phyloP scores from a whole-genome alignment of 2,113 vertebrate species.

The Triplophysa siluroides region DNA sequence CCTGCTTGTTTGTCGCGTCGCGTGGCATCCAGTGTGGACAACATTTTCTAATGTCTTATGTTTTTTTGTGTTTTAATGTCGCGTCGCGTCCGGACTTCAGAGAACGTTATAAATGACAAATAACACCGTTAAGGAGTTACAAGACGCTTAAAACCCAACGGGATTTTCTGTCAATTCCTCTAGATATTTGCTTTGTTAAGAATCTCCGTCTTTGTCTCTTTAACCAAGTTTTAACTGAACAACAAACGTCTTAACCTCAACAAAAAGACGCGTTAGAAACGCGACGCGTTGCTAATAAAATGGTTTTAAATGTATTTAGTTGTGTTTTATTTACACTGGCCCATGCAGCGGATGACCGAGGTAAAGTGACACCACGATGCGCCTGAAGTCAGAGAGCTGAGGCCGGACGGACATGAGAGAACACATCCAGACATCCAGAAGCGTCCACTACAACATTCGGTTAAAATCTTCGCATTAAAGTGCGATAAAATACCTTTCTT shows the following conservation, averaged over 20 bases:
- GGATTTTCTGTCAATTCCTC: too few relatives aligned
- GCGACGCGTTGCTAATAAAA: neutral
- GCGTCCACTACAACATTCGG: too few relatives aligned
- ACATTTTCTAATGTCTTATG: too few relatives aligned
- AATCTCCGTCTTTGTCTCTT: too few relatives aligned
- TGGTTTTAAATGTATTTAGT: neutral
- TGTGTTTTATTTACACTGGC: neutral
- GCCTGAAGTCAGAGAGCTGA: neutral
- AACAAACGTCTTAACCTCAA: neutral
- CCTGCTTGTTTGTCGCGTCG: too few relatives aligned
- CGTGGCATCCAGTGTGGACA: too few relatives aligned
- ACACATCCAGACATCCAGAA: neutral
- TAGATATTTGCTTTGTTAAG: too few relatives aligned
- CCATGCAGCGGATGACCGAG: neutral
- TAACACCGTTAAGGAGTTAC: too few relatives aligned
- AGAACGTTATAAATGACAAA: too few relatives aligned
- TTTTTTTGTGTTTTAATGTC: too few relatives aligned
- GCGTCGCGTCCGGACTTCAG: too few relatives aligned
- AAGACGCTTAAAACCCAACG: too few relatives aligned
- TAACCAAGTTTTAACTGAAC: neutral
- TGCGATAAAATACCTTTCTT: slow-evolving; percentile 49
- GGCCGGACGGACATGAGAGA: neutral
- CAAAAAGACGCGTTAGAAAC: neutral
- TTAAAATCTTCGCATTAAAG: neutral
- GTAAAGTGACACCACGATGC: slow-evolving; percentile 1